phyloP scores from a whole-genome alignment of 2,113 vertebrate genomes.

The Acanthisitta chloris region DNA sequence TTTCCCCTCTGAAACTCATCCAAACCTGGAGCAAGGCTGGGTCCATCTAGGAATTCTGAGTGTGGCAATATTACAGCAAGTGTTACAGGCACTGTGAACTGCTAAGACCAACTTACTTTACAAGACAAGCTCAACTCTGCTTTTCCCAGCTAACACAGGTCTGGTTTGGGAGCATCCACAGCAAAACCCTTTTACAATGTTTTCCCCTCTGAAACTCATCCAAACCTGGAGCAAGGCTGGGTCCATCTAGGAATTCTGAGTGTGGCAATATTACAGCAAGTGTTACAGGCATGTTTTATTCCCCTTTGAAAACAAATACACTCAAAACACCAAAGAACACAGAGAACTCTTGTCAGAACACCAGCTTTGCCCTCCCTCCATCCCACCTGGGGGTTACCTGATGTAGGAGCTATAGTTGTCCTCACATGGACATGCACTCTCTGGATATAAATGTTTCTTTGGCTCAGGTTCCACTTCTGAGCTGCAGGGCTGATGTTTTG shows the following conservation, averaged over 20 bases:
- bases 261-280: neutral
- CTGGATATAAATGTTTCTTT: constrained; percentile 29
- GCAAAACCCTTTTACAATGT: fast-evolving
- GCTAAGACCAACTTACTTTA: neutral
- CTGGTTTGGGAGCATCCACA: neutral
- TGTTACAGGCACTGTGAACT: neutral
- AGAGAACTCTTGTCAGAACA: neutral
- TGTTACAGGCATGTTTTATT: neutral
- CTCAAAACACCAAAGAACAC: neutral
- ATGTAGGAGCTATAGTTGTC: neutral
- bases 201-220: neutral
- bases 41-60: neutral
- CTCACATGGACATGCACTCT: neutral
- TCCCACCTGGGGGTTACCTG: constrained; percentile 43
- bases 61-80: neutral
- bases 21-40: neutral
- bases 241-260: neutral
- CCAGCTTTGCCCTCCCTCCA: neutral
- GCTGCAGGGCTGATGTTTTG: neutral
- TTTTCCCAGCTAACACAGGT: neutral
- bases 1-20: neutral
- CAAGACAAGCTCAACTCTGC: neutral
- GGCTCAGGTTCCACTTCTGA: constrained; percentile 43
- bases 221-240: neutral
- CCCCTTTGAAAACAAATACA: neutral